Evolutionary conservation across 1,140 invertebrate genomes (phyloP), one percentile per base, ranked within the genome.

Genomic region (Nasonia giraulti): DNA sequence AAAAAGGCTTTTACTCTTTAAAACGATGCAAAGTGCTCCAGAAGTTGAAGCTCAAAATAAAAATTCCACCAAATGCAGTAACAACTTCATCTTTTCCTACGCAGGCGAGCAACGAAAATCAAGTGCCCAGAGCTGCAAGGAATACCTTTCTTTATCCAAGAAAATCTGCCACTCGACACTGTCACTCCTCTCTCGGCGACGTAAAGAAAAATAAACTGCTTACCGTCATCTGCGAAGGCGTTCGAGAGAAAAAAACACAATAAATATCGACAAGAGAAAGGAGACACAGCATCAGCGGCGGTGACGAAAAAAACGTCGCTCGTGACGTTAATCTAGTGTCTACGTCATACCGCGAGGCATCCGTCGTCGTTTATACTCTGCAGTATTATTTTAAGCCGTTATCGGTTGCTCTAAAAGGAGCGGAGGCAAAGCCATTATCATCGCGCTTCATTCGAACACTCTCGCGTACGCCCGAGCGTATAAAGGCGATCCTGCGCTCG

Each of bases 281-380:
- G 12, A 12, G 31, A 3, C 5, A 23, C 33, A 37, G 33, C 33
- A 37, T 31, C 50, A 37, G 23, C 12, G 4, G 23, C n/a, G 14
- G 37, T 69, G 82, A 83, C 82, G 75, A 76, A 69, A 78, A 73
- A 83, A 69, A 10, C 23, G 75, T 83, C 37, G 20, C 3, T 14
- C 23, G 50, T 75, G 71, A 62, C 80, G 71, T 82, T 27, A 33
- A 80, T 80, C 5, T 40, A 73, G 4, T n/a, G 23, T 33, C 3
- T 17, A 75, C 68, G 68, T 71, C 80, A 74, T 33, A 50, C 33
- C 37, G 17, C 73, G 37, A 20, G 37, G 37, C 33, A 11, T 44
- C 1, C 2, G 27, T 75, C 73, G 27, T 31, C 11, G 27, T 71
- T 79, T 77, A 44, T 44, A 44, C 7, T 44, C 40, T 7, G 20